Conservation (phyloP, 2,797 vertebrate species). For the Darevskia nairensis region DNA sequence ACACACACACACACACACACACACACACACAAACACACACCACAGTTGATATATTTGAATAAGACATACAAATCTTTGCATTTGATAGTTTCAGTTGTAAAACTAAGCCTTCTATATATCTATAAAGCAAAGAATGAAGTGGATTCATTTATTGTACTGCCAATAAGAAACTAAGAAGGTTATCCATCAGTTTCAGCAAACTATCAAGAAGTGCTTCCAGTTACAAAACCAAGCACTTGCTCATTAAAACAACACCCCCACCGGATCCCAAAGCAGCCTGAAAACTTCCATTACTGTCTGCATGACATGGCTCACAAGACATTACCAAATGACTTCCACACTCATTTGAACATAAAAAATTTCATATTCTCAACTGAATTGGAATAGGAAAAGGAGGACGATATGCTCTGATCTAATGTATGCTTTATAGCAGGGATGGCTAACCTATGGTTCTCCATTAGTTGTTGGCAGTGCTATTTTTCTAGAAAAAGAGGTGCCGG, state of each 20-base stretch:
- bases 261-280: neutral
- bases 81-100: constrained; percentile 19
- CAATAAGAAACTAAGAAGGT: neutral
- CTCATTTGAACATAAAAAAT: too few relatives aligned
- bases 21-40: neutral
- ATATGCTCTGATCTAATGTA: neutral
- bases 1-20: neutral
- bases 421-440: too few relatives aligned
- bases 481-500: too few relatives aligned
- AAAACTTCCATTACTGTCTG: neutral
- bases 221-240: neutral
- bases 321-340: neutral
- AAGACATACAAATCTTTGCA: constrained; percentile 38
- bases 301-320: neutral
- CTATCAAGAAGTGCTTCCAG: neutral
- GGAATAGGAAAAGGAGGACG: neutral
- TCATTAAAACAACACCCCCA: neutral
- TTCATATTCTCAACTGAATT: neutral
- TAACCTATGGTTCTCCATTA: too few relatives aligned
- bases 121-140: neutral
- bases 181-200: neutral
- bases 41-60: constrained; percentile 18
- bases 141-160: neutral
- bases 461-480: too few relatives aligned
- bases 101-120: neutral